Evolutionary conservation across 1,140 invertebrate genomes (phyloP).

Genomic region (Drosophila repleta): DNA sequence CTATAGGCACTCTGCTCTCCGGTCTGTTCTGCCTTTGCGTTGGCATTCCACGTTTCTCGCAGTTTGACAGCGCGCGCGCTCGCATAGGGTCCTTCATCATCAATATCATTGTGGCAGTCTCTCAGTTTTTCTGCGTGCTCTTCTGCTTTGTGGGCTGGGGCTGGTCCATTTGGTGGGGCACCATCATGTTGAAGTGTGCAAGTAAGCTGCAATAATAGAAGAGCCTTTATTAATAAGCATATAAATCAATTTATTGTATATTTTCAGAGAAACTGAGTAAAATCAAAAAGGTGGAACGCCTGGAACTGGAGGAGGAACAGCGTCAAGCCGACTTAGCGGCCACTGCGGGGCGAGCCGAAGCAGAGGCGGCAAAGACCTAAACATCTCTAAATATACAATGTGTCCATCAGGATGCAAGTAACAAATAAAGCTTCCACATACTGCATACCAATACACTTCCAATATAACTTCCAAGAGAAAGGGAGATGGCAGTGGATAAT

Average conservation of each 20-base stretch:
- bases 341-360: slow-evolving; percentile 43
- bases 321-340: slow-evolving; percentile 74
- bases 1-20: slow-evolving; percentile 92
- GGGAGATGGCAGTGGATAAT: slow-evolving; percentile 34
- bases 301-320: slow-evolving; percentile 80
- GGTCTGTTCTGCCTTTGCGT: slow-evolving; percentile 94
- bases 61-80: slow-evolving; percentile 88
- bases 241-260: background rate
- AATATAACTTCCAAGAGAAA: slow-evolving; percentile 63
- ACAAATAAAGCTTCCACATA: slow-evolving; percentile 52
- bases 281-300: slow-evolving; percentile 81
- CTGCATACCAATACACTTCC: slow-evolving; percentile 54
- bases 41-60: slow-evolving; percentile 93
- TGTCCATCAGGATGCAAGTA: slow-evolving; percentile 49
- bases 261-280: slow-evolving; percentile 75
- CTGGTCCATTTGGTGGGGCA: slow-evolving; percentile 98
- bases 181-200: slow-evolving; percentile 92
- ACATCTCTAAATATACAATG: slow-evolving; percentile 33
- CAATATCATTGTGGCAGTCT: slow-evolving; percentile 92
- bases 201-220: slow-evolving; percentile 84
- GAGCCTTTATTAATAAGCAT: background rate
- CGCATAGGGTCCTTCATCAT: slow-evolving; percentile 91
- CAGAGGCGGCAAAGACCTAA: slow-evolving; percentile 67
- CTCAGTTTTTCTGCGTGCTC: slow-evolving; percentile 96
- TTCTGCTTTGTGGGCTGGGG: slow-evolving; percentile 98